A percentile compares a stretch with the other conserved stretches of the same genome.
Evolutionary conservation across 2,113 vertebrate species (phyloP).

Genomic region (Scortum barcoo): DNA sequence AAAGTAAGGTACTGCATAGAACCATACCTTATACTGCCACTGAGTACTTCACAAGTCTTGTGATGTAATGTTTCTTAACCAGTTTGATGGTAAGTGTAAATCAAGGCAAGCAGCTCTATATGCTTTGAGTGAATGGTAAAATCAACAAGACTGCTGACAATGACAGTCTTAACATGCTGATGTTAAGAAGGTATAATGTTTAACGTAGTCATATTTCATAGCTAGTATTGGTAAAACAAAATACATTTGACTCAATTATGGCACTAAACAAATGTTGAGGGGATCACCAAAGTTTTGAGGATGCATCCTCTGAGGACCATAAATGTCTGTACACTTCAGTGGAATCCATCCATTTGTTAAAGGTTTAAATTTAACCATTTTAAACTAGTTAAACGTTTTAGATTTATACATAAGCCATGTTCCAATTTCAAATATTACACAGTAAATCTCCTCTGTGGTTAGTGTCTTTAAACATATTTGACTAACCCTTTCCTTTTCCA

Average conservation of each 20-base stretch:
- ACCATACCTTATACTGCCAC: background rate
- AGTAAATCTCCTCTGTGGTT: background rate
- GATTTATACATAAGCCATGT: background rate
- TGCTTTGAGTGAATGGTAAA: background rate
- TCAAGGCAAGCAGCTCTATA: background rate
- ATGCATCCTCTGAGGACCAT: background rate
- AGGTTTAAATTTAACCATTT: too few relatives aligned
- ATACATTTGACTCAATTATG: background rate
- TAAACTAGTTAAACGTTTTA: background rate
- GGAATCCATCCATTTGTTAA: background rate
- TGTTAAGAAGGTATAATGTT: background rate
- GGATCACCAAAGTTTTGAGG: background rate
- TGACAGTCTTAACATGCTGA: background rate
- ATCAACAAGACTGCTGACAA: background rate
- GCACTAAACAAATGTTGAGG: background rate
- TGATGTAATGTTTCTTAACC: background rate
- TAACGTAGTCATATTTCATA: background rate
- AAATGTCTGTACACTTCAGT: background rate
- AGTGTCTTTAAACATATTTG: slow-evolving; percentile 11
- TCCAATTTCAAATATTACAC: background rate
- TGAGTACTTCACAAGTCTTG: background rate
- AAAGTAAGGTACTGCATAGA: background rate
- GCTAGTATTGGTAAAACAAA: background rate
- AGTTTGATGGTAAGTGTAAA: background rate
- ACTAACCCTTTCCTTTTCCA: slow-evolving; percentile 13